Percentiles rank a stretch among this genome's conserved stretches.
Conservation (phyloP, 1,140 invertebrate species). For the Acromyrmex heyeri region DNA sequence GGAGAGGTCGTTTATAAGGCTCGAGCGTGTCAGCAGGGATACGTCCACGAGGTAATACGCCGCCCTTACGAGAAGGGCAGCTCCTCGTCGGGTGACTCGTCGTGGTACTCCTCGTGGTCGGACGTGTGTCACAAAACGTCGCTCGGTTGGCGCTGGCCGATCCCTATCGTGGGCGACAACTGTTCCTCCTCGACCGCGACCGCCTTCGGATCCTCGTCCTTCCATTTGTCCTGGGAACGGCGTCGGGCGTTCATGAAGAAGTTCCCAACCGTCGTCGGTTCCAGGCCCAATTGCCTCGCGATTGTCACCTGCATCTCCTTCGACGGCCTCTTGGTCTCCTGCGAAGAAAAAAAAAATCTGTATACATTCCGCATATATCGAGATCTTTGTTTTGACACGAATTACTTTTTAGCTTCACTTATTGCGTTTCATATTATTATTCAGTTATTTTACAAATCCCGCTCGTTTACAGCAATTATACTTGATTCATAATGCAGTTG, state of each 20-base stretch:
- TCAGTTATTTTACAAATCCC: not conserved
- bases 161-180: conserved; percentile 85
- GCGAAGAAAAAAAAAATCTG: conserved; percentile 78
- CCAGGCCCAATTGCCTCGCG: conserved; percentile 98
- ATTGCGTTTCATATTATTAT: too few relatives aligned
- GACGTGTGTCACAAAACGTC: conserved; percentile 87
- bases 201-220: conserved; percentile 93
- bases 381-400: not conserved
- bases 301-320: conserved; percentile 99
- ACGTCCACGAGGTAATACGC: conserved; percentile 37
- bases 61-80: conserved; percentile 84
- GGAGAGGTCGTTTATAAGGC: not conserved
- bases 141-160: conserved; percentile 84
- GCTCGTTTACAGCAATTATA: not conserved
- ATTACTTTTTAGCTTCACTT: not conserved
- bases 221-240: conserved; percentile 99
- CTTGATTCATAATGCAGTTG: not conserved
- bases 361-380: not conserved
- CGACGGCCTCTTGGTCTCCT: conserved; percentile 99
- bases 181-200: conserved; percentile 84
- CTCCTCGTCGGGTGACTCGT: conserved; percentile 86
- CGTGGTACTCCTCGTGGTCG: conserved; percentile 87
- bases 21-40: conserved; percentile 27
- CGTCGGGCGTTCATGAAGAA: conserved; percentile 99
- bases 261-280: conserved; percentile 99